phyloP scores from a whole-genome alignment of 2,888 invertebrate genomes.

The Taphrorychus bicolor region DNA sequence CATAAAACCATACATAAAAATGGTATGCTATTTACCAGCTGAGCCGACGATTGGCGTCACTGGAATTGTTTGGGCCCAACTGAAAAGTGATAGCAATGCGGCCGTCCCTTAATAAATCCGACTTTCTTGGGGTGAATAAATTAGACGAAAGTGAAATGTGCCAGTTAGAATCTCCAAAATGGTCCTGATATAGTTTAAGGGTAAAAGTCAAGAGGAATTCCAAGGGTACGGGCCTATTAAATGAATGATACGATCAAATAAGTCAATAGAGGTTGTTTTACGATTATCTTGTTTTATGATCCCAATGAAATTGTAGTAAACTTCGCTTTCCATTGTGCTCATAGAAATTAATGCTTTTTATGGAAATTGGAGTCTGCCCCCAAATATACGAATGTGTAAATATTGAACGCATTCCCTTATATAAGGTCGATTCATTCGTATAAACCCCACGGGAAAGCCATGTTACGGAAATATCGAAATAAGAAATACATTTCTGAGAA shows the following conservation, averaged over 20 bases:
- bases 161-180: conserved; percentile 8
- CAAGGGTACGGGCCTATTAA: background rate
- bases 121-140: conserved; percentile 11
- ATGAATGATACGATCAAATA: background rate
- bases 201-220: conserved; percentile 2
- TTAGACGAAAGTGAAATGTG: conserved; percentile 9
- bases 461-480: conserved; percentile 19
- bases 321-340: background rate
- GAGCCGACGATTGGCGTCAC: background rate
- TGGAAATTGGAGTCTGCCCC: background rate
- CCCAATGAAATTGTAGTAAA: background rate
- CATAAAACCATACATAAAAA: too few relatives aligned
- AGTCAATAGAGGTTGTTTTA: background rate
- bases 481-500: conserved; percentile 6
- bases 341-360: background rate
- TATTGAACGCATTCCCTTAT: conserved; percentile 13
- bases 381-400: conserved; percentile 11
- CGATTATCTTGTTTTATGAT: background rate
- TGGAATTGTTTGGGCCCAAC: background rate
- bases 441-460: conserved; percentile 9
- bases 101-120: conserved; percentile 9
- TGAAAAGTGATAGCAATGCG: conserved; percentile 9
- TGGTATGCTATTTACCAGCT: background rate
- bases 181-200: conserved; percentile 4
- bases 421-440: background rate